These are phyloP conservation scores for Eristalinus aeneus DNA, from an alignment of 2,888 invertebrate species.

Conservation along the genomic window DNA sequence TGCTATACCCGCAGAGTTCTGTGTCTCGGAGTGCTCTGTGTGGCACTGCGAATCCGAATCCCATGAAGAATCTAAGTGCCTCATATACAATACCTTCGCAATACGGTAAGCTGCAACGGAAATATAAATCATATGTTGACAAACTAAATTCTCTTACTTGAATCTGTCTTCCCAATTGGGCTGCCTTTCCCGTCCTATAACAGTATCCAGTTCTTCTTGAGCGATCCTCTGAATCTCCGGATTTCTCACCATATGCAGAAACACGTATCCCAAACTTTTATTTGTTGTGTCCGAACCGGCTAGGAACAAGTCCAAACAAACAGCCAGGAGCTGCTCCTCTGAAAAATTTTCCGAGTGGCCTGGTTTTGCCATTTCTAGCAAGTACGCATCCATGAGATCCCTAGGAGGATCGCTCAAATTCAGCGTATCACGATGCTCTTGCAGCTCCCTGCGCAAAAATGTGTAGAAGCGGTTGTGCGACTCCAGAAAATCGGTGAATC, in stretches of 20 bases:
- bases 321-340: constrained; percentile 89
- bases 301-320: constrained; percentile 92
- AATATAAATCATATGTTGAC: too few relatives aligned
- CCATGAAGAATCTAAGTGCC: constrained; percentile 90
- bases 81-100: constrained; percentile 90
- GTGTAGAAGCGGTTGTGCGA: constrained; percentile 88
- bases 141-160: constrained; percentile 82
- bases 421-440: constrained; percentile 86
- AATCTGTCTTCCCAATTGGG: constrained; percentile 87
- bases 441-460: constrained; percentile 87
- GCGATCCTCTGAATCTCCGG: constrained; percentile 88
- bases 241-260: constrained; percentile 87
- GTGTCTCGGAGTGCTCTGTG: constrained; percentile 89
- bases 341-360: constrained; percentile 83
- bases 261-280: constrained; percentile 89
- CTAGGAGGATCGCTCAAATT: constrained; percentile 83
- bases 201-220: constrained; percentile 88
- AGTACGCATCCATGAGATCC: constrained; percentile 91
- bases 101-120: constrained; percentile 87
- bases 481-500: constrained; percentile 87
- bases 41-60: constrained; percentile 89
- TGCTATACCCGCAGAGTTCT: constrained; percentile 85
- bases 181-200: constrained; percentile 86
- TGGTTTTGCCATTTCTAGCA: constrained; percentile 85
- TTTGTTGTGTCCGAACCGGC: constrained; percentile 93